Conservation (phyloP, 1,140 invertebrate species). For the Penaeus indicus region DNA sequence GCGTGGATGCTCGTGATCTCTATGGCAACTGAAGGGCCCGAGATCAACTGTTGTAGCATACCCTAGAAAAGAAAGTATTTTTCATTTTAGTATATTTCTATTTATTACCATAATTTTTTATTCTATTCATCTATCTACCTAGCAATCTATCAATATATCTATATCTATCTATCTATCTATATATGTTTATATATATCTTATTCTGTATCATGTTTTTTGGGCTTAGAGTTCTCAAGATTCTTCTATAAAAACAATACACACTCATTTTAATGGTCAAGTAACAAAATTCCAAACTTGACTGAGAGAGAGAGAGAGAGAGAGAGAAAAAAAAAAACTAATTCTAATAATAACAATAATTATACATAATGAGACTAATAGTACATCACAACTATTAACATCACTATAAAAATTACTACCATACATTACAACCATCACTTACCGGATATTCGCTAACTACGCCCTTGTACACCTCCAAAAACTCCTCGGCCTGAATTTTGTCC, state of each 20-base stretch:
- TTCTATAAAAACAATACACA: not conserved
- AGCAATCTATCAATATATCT: too few species aligned
- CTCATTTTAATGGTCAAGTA: not conserved
- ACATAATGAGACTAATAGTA: too few species aligned
- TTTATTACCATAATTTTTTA: not conserved
- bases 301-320: not conserved
- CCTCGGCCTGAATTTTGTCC: constrained; percentile 84
- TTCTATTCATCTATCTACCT: not conserved
- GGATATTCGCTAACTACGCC: constrained; percentile 87
- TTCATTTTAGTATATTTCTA: not conserved
- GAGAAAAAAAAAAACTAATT: too few species aligned
- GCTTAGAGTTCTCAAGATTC: too few species aligned
- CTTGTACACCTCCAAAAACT: constrained; percentile 95
- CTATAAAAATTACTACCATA: too few species aligned
- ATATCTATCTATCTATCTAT: not conserved
- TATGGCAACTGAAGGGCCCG: constrained; percentile 87
- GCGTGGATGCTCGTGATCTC: constrained; percentile 81
- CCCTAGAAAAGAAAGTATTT: constrained; percentile 72
- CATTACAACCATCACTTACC: constrained; percentile 71
- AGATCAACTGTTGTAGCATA: constrained; percentile 85
- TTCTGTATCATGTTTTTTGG: too few species aligned
- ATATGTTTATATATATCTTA: not conserved
- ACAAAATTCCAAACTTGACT: not conserved
- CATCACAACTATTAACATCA: too few species aligned
- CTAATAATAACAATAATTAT: too few species aligned